Conservation (phyloP, 2,888 invertebrate genomes). For the Corbicula japonica region DNA sequence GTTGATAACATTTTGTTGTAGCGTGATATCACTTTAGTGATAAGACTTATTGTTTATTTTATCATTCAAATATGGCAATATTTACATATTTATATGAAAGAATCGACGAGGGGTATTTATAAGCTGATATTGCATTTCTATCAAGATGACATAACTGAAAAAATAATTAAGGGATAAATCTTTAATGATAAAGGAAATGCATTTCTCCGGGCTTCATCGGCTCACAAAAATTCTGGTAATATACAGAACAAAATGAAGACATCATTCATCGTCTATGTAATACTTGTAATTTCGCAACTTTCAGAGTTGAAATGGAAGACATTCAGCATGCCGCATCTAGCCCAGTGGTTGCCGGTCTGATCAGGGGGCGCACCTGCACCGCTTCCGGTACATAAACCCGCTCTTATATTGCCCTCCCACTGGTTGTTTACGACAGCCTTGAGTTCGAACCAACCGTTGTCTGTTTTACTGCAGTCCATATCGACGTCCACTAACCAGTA, state of each 20-base stretch:
- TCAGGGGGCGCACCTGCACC: conserved; percentile 68
- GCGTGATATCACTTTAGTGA: too few relatives aligned
- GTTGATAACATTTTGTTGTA: too few relatives aligned
- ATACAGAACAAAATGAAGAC: background rate
- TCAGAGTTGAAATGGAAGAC: conserved; percentile 83
- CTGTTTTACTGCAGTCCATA: conserved; percentile 86
- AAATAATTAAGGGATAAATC: too few relatives aligned
- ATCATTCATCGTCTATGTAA: background rate
- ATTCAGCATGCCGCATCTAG: conserved; percentile 86
- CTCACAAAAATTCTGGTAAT: background rate
- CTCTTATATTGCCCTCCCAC: conserved; percentile 85
- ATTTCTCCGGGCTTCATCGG: too few relatives aligned
- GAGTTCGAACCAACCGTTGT: conserved; percentile 87
- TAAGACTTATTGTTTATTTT: too few relatives aligned
- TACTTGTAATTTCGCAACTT: conserved; percentile 71
- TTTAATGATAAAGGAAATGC: background rate
- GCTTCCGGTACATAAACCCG: conserved; percentile 79
- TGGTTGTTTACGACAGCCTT: conserved; percentile 83
- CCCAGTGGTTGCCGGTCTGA: conserved; percentile 85
- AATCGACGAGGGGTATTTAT: background rate
- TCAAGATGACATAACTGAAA: too few relatives aligned
- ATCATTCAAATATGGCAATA: too few relatives aligned
- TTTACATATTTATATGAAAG: too few relatives aligned
- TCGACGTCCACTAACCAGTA: conserved; percentile 87
- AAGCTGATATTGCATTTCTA: background rate